Evolutionary conservation across 2,888 invertebrate species (phyloP), one percentile per base, ranked within the genome.

Genomic region (Meta bourneti): DNA sequence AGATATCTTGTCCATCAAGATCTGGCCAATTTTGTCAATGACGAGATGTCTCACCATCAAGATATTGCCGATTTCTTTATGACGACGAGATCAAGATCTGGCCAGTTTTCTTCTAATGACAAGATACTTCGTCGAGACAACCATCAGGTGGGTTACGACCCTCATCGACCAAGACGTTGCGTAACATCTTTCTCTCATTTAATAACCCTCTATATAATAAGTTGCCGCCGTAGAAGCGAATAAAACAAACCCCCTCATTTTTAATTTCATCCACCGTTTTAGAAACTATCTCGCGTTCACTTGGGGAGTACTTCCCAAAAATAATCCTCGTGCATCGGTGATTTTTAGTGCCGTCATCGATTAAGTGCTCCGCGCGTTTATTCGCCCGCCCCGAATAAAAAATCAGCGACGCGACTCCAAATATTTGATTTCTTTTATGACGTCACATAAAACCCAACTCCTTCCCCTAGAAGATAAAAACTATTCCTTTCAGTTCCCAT

Each of bases 391-490:
- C 13, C 16, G 49, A 34, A 77, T 77, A 49, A 49, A n/a, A 48
- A 80, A 61, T 61, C 74, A 34, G 19, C 80, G 75, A 61, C 48
- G 52, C 54, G 88, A 87, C 51, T 61, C 49, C 88, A 88, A 88
- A 88, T 88, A 88, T 88, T 88, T 88, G 88, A 88, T 80, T 88
- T 81, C 88, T 75, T 88, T 88, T 88, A 88, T 81, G 88, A 88
- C 61, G 71, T 74, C 80, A 54, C 74, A 84, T 84, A 74, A 84
- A 84, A 49, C 72, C 52, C n/a, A n/a, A n/a, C n/a, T n/a, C n/a
- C 80, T 48, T 81, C n/a, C 70, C 16, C 49, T 71, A 4, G 34
- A 34, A 9, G 16, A 61, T 6, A 61, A 61, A 11, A 61, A 61
- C 13, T 16, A 6, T 9, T 61, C 61, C 61, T 61, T 9, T 9